These are phyloP conservation scores for Xylota segnis DNA, from an alignment of 2,888 invertebrate species.

Conservation along the genomic window DNA sequence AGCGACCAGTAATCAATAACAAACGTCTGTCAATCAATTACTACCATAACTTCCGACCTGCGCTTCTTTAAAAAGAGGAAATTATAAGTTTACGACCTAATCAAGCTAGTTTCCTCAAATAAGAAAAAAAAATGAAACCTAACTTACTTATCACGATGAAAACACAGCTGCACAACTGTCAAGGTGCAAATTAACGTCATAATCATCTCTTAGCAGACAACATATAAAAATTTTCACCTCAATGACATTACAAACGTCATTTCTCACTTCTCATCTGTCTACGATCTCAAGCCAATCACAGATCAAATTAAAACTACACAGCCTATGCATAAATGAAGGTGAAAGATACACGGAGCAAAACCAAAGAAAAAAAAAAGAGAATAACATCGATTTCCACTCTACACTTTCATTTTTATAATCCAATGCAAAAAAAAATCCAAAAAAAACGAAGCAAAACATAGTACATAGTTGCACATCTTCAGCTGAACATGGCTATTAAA, in stretches of 20 bases:
- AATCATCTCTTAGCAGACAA: conserved; percentile 7
- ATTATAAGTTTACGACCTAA: neutral
- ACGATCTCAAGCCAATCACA: neutral
- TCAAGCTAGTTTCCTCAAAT: conserved; percentile 3
- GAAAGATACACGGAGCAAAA: conserved; percentile 10
- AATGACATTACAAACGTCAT: neutral
- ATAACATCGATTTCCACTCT: conserved; percentile 14
- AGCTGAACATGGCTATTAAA: conserved; percentile 9
- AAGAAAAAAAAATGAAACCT: neutral
- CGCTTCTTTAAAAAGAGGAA: neutral
- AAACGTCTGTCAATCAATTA: too few relatives aligned
- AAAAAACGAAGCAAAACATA: conserved; percentile 2
- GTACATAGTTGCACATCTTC: conserved; percentile 11
- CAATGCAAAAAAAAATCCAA: neutral
- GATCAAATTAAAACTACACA: conserved; percentile 23
- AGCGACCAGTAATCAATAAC: too few relatives aligned
- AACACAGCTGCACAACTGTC: conserved; percentile 11
- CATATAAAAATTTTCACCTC: conserved; percentile 12
- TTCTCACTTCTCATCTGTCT: neutral
- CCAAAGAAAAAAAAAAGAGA: conserved; percentile 1
- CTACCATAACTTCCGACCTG: too few relatives aligned
- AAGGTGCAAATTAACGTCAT: conserved; percentile 36
- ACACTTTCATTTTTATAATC: conserved; percentile 45
- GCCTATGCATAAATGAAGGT: conserved; percentile 21
- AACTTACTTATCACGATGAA: neutral